phyloP scores from a whole-genome alignment of 2,113 vertebrate genomes.

The Centropristis striata region DNA sequence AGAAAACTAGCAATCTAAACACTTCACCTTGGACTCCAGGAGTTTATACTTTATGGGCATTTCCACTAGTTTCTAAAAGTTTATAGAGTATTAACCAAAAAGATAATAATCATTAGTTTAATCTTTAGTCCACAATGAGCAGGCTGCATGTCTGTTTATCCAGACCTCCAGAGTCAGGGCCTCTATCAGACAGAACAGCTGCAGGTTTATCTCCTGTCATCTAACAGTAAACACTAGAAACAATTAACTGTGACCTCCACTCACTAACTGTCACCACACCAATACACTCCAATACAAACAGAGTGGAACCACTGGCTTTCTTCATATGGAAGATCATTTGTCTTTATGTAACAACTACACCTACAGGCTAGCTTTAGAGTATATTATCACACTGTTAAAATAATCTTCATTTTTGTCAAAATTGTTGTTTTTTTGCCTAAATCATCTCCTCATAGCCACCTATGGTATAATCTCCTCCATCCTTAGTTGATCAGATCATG shows the following conservation, averaged over 20 bases:
- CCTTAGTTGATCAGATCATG: no score
- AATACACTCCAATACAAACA: neutral
- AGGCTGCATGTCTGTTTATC: neutral
- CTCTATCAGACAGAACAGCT: conserved; percentile 19
- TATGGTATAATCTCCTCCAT: no score
- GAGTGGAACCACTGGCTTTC: neutral
- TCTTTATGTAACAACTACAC: neutral
- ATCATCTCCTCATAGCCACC: no score
- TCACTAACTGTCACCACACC: neutral
- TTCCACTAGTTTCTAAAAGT: neutral
- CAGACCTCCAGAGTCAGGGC: neutral
- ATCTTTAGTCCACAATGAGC: neutral
- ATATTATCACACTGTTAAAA: no score
- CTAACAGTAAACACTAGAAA: conserved; percentile 16
- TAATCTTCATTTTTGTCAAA: no score
- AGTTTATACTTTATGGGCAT: no score
- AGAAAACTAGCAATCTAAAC: neutral
- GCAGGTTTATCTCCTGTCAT: conserved; percentile 21
- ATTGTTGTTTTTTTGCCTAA: no score
- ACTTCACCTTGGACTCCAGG: neutral
- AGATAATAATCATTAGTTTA: neutral
- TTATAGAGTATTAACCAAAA: neutral
- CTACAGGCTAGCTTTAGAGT: neutral
- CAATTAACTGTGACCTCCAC: conserved; percentile 3
- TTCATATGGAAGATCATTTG: neutral